These are phyloP conservation scores for Eubucco bourcierii DNA, from an alignment of 2,113 vertebrate genomes.

Conservation along the genomic window DNA sequence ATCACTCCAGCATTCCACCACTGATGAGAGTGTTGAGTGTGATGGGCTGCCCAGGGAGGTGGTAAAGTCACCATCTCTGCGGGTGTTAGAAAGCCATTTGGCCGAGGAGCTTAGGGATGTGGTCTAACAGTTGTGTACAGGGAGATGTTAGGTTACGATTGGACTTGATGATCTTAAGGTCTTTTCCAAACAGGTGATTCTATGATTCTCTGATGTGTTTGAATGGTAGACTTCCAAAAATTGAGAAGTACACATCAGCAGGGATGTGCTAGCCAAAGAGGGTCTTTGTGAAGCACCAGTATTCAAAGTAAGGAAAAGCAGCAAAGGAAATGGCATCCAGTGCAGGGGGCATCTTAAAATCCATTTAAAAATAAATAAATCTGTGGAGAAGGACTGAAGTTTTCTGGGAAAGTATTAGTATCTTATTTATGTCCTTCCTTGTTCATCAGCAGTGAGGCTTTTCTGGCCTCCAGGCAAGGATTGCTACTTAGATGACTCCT, in stretches of 20 bases:
- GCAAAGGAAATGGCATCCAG: neutral
- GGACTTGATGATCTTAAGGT: too few relatives aligned
- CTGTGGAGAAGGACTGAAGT: constrained; percentile 18
- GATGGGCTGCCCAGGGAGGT: too few relatives aligned
- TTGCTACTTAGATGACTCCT: constrained; percentile 38
- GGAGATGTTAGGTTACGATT: too few relatives aligned
- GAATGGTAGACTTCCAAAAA: neutral
- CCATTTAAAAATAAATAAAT: constrained; percentile 32
- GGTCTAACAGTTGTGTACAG: too few relatives aligned
- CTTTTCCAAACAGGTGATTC: too few relatives aligned
- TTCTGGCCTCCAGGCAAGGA: constrained; percentile 39
- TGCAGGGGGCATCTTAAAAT: constrained; percentile 10
- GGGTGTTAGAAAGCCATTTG: too few relatives aligned
- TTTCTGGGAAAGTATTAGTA: constrained; percentile 22
- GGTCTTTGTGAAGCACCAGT: neutral
- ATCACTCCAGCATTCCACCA: neutral
- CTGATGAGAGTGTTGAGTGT: too few relatives aligned
- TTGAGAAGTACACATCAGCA: neutral
- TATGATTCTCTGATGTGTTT: neutral
- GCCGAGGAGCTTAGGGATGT: too few relatives aligned
- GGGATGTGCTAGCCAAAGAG: neutral
- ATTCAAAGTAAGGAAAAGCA: neutral
- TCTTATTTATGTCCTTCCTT: constrained; percentile 36
- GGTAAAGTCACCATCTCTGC: too few relatives aligned
- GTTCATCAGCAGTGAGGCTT: neutral